Evolutionary conservation across 2,888 invertebrate species (phyloP).

Genomic region (Cryptops parisi): DNA sequence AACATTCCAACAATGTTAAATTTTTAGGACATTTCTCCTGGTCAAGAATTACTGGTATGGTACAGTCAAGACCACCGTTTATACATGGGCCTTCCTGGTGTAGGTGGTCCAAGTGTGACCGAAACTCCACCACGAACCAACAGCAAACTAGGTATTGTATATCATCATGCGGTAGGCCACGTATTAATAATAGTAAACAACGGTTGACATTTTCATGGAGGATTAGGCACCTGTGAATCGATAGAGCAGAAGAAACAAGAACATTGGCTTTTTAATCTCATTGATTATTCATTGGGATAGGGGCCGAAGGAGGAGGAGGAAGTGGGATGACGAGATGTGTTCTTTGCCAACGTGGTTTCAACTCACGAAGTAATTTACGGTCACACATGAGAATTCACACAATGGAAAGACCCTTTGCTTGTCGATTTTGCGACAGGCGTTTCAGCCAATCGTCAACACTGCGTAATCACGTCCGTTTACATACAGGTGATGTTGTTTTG

Average conservation of each 20-base stretch:
- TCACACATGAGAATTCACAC: slow-evolving; percentile 33
- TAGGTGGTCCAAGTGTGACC: neutral
- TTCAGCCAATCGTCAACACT: slow-evolving; percentile 31
- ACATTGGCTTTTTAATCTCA: too few relatives aligned
- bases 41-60: slow-evolving; percentile 29
- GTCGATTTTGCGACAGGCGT: slow-evolving; percentile 26
- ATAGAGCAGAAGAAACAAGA: too few relatives aligned
- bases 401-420: slow-evolving; percentile 28
- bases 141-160: neutral
- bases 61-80: slow-evolving; percentile 23
- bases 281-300: too few relatives aligned
- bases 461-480: slow-evolving; percentile 29
- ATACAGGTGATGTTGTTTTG: slow-evolving; percentile 26
- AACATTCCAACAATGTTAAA: too few relatives aligned
- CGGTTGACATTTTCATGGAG: neutral
- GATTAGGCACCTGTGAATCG: too few relatives aligned
- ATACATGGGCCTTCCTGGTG: slow-evolving; percentile 26
- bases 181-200: neutral
- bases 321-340: too few relatives aligned
- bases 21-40: slow-evolving; percentile 25
- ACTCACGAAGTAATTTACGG: slow-evolving; percentile 29
- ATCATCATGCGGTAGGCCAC: too few relatives aligned
- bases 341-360: slow-evolving; percentile 28
- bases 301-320: too few relatives aligned
- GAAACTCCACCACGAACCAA: neutral